Evolutionary conservation across 2,888 invertebrate genomes (phyloP).

Genomic region (Carcina quercana): DNA sequence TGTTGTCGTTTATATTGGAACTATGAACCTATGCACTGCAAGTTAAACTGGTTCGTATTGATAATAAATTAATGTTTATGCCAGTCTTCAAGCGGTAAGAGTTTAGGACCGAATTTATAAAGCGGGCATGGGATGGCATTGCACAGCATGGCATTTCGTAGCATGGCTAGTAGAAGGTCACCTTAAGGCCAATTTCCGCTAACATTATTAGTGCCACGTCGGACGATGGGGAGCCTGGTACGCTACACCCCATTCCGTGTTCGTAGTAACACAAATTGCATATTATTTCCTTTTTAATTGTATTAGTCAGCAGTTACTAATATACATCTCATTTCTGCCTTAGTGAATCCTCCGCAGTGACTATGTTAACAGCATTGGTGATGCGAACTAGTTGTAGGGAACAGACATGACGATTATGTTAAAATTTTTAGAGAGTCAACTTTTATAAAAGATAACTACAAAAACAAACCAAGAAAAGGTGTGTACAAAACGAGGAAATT

Average conservation of each 20-base stretch:
- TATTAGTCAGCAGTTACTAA: slow-evolving; percentile 54
- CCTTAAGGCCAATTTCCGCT: slow-evolving; percentile 26
- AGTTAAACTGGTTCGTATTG: too few species aligned
- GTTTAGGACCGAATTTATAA: too few species aligned
- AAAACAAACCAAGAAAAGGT: slow-evolving; percentile 67
- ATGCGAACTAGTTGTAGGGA: slow-evolving; percentile 72
- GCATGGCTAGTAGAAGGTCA: background rate
- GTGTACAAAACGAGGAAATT: slow-evolving; percentile 74
- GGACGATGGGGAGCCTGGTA: slow-evolving; percentile 51
- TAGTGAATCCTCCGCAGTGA: slow-evolving; percentile 58
- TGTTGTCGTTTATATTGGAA: too few species aligned
- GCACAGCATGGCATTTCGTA: too few species aligned
- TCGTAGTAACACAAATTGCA: slow-evolving; percentile 55
- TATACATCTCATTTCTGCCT: slow-evolving; percentile 61
- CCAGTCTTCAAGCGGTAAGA: too few species aligned
- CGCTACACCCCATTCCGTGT: slow-evolving; percentile 61
- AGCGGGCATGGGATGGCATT: too few species aligned
- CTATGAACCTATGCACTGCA: too few species aligned
- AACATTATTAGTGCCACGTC: slow-evolving; percentile 39
- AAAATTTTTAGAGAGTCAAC: slow-evolving; percentile 73
- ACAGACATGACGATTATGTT: slow-evolving; percentile 72
- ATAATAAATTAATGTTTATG: too few species aligned
- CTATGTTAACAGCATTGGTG: slow-evolving; percentile 62
- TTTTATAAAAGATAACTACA: slow-evolving; percentile 72
- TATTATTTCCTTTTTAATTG: slow-evolving; percentile 49